phyloP scores from a whole-genome alignment of 1,140 invertebrate genomes.

The Elymnias hypermnestra region DNA sequence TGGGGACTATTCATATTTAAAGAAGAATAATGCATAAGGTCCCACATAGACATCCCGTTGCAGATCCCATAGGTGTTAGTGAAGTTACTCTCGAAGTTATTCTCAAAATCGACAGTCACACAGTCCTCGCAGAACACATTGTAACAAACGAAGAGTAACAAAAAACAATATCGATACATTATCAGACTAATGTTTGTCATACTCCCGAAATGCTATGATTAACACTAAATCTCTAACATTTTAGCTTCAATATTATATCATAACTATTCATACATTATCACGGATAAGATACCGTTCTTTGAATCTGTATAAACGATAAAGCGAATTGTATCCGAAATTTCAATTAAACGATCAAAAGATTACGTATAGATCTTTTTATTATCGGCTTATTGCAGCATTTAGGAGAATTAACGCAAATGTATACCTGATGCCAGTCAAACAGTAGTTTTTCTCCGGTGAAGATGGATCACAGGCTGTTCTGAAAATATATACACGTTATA shows the following conservation, averaged over 20 bases:
- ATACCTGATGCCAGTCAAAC: too few relatives aligned
- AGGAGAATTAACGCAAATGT: too few relatives aligned
- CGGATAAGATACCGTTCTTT: conserved; percentile 25
- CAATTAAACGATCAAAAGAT: conserved; percentile 11
- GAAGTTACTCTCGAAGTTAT: not conserved
- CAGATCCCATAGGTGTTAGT: conserved; percentile 2
- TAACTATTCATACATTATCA: conserved; percentile 23
- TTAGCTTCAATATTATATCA: conserved; percentile 15
- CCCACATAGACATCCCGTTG: not conserved
- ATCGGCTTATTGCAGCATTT: not conserved
- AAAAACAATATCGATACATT: conserved; percentile 10
- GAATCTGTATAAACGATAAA: conserved; percentile 19
- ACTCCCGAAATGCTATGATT: conserved; percentile 6
- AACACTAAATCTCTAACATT: conserved; percentile 12
- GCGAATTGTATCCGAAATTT: conserved; percentile 4
- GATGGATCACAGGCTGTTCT: too few relatives aligned
- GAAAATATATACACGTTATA: too few relatives aligned
- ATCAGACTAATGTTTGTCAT: not conserved
- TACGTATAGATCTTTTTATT: conserved; percentile 4
- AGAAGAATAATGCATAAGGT: conserved; percentile 10
- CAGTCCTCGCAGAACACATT: conserved; percentile 17
- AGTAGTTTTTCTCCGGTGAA: too few relatives aligned
- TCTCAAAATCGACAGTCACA: conserved; percentile 18
- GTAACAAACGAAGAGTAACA: conserved; percentile 7
- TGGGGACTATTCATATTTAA: conserved; percentile 15